Conservation (phyloP, 2,797 vertebrate genomes). For the Mus caroli region DNA sequence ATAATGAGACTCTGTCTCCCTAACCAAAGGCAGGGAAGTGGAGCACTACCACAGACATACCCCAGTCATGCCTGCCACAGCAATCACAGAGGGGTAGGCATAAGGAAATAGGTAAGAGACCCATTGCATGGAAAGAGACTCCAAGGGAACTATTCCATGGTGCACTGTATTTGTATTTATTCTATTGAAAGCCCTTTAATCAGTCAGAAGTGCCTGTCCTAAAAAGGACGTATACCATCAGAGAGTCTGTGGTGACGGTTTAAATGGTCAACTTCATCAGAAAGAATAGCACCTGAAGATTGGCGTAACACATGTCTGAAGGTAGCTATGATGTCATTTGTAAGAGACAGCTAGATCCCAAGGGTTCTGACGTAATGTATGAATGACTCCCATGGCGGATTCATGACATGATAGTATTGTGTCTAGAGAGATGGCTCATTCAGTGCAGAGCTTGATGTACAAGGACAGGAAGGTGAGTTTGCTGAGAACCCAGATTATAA, state of each 20-base stretch:
- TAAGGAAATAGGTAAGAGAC: not conserved
- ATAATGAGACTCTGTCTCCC: not conserved
- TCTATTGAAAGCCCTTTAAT: not conserved
- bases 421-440: not conserved
- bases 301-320: not conserved
- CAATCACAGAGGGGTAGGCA: not conserved
- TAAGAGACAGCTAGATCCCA: not conserved
- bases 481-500: not conserved
- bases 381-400: not conserved
- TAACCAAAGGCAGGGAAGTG: not conserved
- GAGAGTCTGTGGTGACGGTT: not conserved
- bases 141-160: not conserved
- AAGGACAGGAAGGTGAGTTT: not conserved
- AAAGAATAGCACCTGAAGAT: not conserved
- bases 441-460: not conserved
- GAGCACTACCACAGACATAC: fast-evolving
- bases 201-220: not conserved
- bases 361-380: not conserved
- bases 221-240: not conserved
- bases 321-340: not conserved
- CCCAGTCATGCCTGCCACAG: not conserved
- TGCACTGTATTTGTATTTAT: not conserved
- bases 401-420: not conserved
- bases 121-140: not conserved
- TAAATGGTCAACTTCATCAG: not conserved